phyloP scores from a whole-genome alignment of 2,888 invertebrate genomes.

The Latrodectus hesperus region DNA sequence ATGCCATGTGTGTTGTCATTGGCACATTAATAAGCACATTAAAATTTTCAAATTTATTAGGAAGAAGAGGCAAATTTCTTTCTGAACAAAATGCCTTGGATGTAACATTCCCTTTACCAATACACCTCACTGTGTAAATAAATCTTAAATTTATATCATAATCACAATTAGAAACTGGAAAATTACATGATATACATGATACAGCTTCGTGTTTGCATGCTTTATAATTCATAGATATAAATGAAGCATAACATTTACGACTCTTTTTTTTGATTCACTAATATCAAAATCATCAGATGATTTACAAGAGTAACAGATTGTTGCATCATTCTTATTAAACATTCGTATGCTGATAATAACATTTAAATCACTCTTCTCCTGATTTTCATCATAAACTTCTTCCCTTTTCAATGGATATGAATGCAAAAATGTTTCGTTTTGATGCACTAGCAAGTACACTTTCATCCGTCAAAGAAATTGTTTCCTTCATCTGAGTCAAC shows the following conservation, averaged over 20 bases:
- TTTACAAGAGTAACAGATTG: neutral
- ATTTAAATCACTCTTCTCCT: neutral
- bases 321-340: neutral
- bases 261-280: neutral
- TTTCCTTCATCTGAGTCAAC: neutral
- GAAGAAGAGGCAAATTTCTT: neutral
- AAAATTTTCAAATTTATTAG: neutral
- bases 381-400: neutral
- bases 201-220: neutral
- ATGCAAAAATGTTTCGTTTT: neutral
- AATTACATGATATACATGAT: neutral
- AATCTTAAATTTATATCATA: constrained; percentile 1
- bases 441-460: neutral
- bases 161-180: too few species aligned
- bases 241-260: neutral
- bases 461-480: neutral
- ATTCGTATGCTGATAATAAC: neutral
- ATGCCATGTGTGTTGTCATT: neutral
- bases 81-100: neutral
- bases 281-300: neutral
- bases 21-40: neutral
- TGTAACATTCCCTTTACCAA: neutral
- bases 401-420: neutral
- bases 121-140: neutral
- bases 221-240: neutral